A percentile compares a stretch with the other conserved stretches of the same genome.
Conservation (phyloP, 2,888 invertebrate species). For the Drosophila sordidula region DNA sequence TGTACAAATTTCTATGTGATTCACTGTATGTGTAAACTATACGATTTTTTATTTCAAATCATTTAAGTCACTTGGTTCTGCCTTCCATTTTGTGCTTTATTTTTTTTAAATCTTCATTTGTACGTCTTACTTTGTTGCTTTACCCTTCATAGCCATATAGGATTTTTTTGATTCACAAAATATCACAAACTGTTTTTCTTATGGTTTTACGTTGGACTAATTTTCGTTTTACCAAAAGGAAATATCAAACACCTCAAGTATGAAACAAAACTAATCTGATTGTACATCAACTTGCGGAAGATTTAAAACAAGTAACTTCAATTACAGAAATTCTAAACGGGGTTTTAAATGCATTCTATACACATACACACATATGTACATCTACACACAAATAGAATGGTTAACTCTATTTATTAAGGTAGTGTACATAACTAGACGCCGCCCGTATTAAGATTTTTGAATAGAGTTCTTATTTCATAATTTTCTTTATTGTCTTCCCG, state of each 20-base stretch:
- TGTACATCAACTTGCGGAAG: conserved; percentile 14
- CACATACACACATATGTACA: conserved; percentile 17
- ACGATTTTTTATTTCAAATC: conserved; percentile 45
- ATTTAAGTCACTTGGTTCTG: conserved; percentile 28
- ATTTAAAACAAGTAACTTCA: conserved; percentile 1
- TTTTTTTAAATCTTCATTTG: conserved; percentile 18
- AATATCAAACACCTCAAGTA: conserved; percentile 5
- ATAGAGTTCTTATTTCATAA: conserved; percentile 20
- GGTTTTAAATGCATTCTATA: conserved; percentile 16
- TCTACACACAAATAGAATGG: conserved; percentile 22
- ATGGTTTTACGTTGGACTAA: conserved; percentile 32
- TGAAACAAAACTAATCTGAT: conserved; percentile 11
- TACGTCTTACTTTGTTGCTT: conserved; percentile 34
- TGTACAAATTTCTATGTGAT: conserved; percentile 84
- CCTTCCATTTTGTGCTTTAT: conserved; percentile 5
- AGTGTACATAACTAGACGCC: conserved; percentile 54
- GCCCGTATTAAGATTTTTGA: conserved; percentile 19
- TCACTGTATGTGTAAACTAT: conserved; percentile 83
- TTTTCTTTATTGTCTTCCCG: not conserved
- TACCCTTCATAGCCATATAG: conserved; percentile 36
- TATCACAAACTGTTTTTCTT: conserved; percentile 28
- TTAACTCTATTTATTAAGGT: conserved; percentile 33
- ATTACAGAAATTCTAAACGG: conserved; percentile 1
- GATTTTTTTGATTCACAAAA: conserved; percentile 35
- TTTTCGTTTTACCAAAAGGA: conserved; percentile 15